Evolutionary conservation across 1,140 invertebrate species (phyloP), one percentile per base, ranked within the genome.

Genomic region (Euschistus heros): DNA sequence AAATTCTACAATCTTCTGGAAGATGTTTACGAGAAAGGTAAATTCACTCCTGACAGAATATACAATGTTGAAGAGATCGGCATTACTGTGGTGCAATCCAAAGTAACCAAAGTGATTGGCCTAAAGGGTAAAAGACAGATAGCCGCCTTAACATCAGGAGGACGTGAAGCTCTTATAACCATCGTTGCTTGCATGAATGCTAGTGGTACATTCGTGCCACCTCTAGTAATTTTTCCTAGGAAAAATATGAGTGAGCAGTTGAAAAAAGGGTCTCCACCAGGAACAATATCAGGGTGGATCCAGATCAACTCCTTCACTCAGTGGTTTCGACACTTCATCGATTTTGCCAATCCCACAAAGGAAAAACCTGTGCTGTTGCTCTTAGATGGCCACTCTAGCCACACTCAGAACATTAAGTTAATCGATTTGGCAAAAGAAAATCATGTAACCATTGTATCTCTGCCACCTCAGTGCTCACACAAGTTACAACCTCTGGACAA

Each of bases 171-270:
- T 10, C 62, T 69, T 15, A 66, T 73, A 2, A 75, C 75, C 46
- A 67, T 72, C 55, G 72, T 71, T 55, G 70, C 66, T 68, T 74
- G 72, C 67, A 65, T 65, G 44, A 76, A 70, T 71, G 78, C 77
- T 26, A 22, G 64, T 62, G 76, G 76, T 7, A 74, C 73, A 61
- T 59, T 59, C 26, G 68, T 80, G 17, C 76, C 77, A 26, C 76
- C 76, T 13, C 69, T 75, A 42, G 70, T 79, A 30, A 70, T 79
- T 60, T 78, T 78, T 70, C 75, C 76, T 0, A 57, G 74, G 27
- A 68, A 69, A 30, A 70, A 69, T 62, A 74, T 65, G 50, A 67
- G 74, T 26, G 67, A 74, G 47, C 42, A 54, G 13, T 26, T 66
- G n/a, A 37, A 42, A 24, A 60, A 63, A 20, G 59, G 47, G 17